Conservation (phyloP, 2,113 vertebrate genomes). For the Thryonomys swinderianus region DNA sequence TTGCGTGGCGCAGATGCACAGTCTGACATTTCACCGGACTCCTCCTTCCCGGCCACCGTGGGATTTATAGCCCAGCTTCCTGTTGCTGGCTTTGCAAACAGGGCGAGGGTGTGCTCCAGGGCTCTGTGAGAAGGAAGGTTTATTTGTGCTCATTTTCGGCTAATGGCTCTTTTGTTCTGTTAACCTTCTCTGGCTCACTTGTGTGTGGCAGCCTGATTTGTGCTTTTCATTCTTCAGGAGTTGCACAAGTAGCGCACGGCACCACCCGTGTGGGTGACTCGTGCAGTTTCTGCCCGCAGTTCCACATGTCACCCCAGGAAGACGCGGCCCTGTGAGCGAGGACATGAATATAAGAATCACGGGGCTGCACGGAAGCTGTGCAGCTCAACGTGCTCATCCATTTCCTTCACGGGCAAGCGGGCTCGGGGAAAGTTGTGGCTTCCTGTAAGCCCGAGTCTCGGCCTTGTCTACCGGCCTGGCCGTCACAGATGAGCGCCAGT, state of each 20-base stretch:
- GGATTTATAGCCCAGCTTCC: background rate
- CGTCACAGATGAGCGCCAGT: background rate
- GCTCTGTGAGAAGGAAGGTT: background rate
- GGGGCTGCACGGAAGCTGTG: conserved; percentile 14
- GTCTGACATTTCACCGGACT: background rate
- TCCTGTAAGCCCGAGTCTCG: background rate
- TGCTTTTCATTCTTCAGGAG: conserved; percentile 61
- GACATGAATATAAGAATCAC: conserved; percentile 59
- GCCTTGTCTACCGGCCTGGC: background rate
- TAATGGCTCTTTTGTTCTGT: conserved; percentile 65
- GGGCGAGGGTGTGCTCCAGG: background rate
- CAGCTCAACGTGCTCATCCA: background rate
- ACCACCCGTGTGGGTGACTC: conserved; percentile 54
- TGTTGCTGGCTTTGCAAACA: background rate
- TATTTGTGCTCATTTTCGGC: conserved; percentile 40
- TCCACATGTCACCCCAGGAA: conserved; percentile 55
- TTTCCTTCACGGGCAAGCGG: conserved; percentile 37
- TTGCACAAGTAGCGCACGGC: conserved; percentile 54
- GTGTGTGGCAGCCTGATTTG: conserved; percentile 58
- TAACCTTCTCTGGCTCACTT: conserved; percentile 57
- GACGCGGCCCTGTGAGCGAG: conserved; percentile 40
- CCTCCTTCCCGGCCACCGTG: background rate
- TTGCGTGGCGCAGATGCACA: background rate
- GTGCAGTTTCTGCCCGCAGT: conserved; percentile 19
- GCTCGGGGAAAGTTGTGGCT: background rate